Evolutionary conservation across 2,888 invertebrate species (phyloP).

Genomic region (Pollenia labialis): DNA sequence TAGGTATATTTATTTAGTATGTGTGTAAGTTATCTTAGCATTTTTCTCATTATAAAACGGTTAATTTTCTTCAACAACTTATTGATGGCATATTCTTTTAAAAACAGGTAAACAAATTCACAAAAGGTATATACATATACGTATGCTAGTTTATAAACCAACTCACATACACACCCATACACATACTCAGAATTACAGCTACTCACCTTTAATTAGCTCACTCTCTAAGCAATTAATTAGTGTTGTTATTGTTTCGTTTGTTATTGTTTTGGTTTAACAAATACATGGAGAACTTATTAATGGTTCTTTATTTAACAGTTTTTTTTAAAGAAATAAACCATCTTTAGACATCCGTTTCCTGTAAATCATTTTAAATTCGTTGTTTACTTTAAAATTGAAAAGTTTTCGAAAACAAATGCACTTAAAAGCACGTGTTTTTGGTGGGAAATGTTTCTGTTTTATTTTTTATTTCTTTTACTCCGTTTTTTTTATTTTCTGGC

Average conservation of each 20-base stretch:
- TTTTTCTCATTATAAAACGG: too few relatives aligned
- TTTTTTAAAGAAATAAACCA: not conserved
- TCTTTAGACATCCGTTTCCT: not conserved
- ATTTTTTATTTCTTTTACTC: not conserved
- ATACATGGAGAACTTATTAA: too few relatives aligned
- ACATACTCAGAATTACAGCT: not conserved
- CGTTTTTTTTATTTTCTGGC: not conserved
- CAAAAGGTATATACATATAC: too few relatives aligned
- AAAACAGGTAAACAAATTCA: too few relatives aligned
- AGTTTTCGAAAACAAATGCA: not conserved
- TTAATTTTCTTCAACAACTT: too few relatives aligned
- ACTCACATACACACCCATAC: not conserved
- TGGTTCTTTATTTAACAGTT: too few relatives aligned
- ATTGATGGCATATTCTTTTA: too few relatives aligned
- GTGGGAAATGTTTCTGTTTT: not conserved
- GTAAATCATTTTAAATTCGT: constrained; percentile 27
- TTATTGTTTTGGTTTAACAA: not conserved
- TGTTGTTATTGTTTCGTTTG: not conserved
- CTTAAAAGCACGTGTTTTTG: not conserved
- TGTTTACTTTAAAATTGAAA: not conserved
- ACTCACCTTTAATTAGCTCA: not conserved
- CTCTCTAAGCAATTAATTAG: not conserved
- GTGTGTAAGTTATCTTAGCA: too few relatives aligned
- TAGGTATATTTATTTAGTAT: too few relatives aligned
- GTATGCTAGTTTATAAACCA: not conserved